phyloP scores from a whole-genome alignment of 1,140 invertebrate genomes.

The Lysiphlebus fabarum region DNA sequence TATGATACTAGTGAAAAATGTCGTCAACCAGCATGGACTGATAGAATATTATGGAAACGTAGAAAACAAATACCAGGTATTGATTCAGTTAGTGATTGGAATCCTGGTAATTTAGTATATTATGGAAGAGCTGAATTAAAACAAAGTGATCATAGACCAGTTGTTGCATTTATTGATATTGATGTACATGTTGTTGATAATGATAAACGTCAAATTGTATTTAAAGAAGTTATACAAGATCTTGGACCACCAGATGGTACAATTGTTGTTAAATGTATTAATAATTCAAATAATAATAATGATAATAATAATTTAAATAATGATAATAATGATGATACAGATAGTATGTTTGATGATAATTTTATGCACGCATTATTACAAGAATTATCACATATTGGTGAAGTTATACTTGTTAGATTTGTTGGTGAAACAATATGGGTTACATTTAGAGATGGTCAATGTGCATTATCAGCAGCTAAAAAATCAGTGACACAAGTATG shows the following conservation, averaged over 20 bases:
- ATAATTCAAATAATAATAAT: conserved; percentile 47
- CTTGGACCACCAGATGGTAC: conserved; percentile 95
- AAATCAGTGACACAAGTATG: conserved; percentile 63
- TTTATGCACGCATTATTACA: conserved; percentile 70
- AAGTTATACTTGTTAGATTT: conserved; percentile 87
- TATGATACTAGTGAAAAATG: conserved; percentile 99
- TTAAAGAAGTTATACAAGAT: conserved; percentile 80
- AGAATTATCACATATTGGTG: conserved; percentile 74
- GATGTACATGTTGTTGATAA: conserved; percentile 78
- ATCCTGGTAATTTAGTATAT: conserved; percentile 76
- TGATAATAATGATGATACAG: conserved; percentile 47
- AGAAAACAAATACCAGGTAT: conserved; percentile 70
- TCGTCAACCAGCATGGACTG: conserved; percentile 96
- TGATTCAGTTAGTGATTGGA: conserved; percentile 61
- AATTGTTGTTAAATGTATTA: conserved; percentile 67
- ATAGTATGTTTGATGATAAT: conserved; percentile 63
- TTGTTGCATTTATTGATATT: conserved; percentile 85
- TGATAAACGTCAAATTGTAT: conserved; percentile 69
- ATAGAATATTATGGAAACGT: conserved; percentile 88
- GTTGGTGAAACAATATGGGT: conserved; percentile 86
- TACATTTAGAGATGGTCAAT: conserved; percentile 82
- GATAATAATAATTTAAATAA: conserved; percentile 70
- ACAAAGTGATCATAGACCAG: conserved; percentile 96
- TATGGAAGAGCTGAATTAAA: conserved; percentile 94
- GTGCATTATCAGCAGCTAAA: conserved; percentile 72